Evolutionary conservation across 2,113 vertebrate genomes (phyloP).

Genomic region (Malurus alboscapulatus): DNA sequence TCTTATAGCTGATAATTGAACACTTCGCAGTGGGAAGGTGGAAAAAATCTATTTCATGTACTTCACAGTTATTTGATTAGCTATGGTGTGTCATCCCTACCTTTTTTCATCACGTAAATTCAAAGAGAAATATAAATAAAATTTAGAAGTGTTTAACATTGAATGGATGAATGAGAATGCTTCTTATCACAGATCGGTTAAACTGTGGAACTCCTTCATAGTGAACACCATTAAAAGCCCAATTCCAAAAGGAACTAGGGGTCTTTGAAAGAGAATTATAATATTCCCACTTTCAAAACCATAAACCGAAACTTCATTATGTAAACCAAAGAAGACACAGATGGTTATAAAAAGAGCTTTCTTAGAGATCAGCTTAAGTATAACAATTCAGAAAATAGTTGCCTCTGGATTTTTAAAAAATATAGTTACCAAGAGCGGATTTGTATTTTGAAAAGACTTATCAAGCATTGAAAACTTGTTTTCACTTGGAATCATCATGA

Average conservation of each 20-base stretch:
- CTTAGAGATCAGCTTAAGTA: not conserved
- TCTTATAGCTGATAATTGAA: conserved; percentile 54
- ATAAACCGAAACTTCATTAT: not conserved
- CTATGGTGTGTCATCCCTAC: not conserved
- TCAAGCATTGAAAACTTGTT: not conserved
- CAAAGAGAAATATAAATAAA: conserved; percentile 23
- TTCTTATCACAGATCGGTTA: not conserved
- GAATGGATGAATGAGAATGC: not conserved
- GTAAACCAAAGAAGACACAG: not conserved
- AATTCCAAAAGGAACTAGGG: not conserved
- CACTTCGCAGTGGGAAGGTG: not conserved
- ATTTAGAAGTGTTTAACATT: conserved; percentile 1
- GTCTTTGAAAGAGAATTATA: not conserved
- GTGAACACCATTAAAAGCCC: not conserved
- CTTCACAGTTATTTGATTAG: conserved; percentile 45
- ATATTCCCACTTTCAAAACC: not conserved
- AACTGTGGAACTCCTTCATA: not conserved
- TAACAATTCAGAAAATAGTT: not conserved
- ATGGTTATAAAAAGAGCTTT: not conserved
- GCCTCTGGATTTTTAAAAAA: not conserved
- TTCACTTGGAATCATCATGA: not conserved
- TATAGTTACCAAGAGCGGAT: not conserved
- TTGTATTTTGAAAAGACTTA: not conserved
- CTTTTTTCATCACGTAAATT: conserved; percentile 31
- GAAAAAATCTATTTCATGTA: conserved; percentile 31